Evolutionary conservation across 2,888 invertebrate genomes (phyloP), one percentile per base, ranked within the genome.

Genomic region (Eumacrocentrus americanus): DNA sequence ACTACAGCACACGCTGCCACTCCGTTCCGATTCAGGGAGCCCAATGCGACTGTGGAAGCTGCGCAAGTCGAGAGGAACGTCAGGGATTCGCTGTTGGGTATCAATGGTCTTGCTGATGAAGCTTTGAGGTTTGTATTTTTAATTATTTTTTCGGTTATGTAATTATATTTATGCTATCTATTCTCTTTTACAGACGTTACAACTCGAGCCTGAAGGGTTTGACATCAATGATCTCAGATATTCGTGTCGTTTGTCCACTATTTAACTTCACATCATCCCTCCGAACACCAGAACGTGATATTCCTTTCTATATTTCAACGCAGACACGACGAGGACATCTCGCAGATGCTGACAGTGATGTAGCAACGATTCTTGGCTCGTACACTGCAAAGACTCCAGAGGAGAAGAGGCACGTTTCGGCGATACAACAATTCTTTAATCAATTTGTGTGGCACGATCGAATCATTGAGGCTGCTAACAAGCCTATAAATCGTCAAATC

Each of bases 361-460:
- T 91, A 0, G 86, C 87, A 54, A 92, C 92, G 0, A 93, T 94
- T 67, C 84, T 94, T 46, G 92, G 91, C 0, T 85, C 88, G 11
- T 91, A 90, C 70, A 88, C 89, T 61, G 88, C 90, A 0, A 87
- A 87, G 69, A 88, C 88, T 37, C 87, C 89, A 0, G 89, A 90
- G 70, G 91, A 92, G 74, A 85, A 89, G 40, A 84, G 90, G 14
- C 93, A 88, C 74, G 87, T 91, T 68, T 86, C 89, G 0, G 89
- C 92, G 9, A 90, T 94, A 84, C 92, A 92, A 74, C 88, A 89
- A 65, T 81, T 92, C 25, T 94, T 94, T 80, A 92, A 92, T 79
- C 87, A 90, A 71, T 94, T 87, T 72, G 91, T 92, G 1, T 87
- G 89, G 84, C 87, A 90, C 67, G 92, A 91, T n/a, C 86, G 84